Evolutionary conservation across 2,888 invertebrate genomes (phyloP).

Genomic region (Stenoptilia bipunctidactyla): DNA sequence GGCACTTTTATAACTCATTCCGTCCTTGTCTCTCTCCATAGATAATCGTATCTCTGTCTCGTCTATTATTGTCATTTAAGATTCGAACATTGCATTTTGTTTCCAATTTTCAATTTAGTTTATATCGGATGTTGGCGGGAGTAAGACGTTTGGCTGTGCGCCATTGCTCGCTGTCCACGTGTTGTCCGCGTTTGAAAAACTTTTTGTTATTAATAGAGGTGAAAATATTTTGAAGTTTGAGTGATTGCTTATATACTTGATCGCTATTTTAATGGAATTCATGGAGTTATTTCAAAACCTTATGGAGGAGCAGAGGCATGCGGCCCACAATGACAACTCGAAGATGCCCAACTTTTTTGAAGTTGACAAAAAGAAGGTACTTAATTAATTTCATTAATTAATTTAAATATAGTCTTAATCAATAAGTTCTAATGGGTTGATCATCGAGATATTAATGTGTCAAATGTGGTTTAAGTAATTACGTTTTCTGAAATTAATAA

Average conservation of each 20-base stretch:
- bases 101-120: slow-evolving; percentile 71
- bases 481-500: too few relatives aligned
- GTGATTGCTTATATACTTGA: slow-evolving; percentile 24
- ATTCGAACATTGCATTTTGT: slow-evolving; percentile 68
- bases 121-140: slow-evolving; percentile 66
- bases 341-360: slow-evolving; percentile 62
- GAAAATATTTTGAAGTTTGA: slow-evolving; percentile 8
- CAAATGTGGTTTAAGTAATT: too few relatives aligned
- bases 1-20: slow-evolving; percentile 39
- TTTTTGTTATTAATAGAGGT: slow-evolving; percentile 25
- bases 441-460: too few relatives aligned
- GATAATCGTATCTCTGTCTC: slow-evolving; percentile 48
- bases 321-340: slow-evolving; percentile 36
- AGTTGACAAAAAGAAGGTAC: slow-evolving; percentile 60
- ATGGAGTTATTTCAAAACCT: slow-evolving; percentile 53
- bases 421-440: too few relatives aligned
- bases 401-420: too few relatives aligned
- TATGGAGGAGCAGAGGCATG: slow-evolving; percentile 46
- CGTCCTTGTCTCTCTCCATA: slow-evolving; percentile 34
- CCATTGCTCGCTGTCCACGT: slow-evolving; percentile 50
- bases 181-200: slow-evolving; percentile 29
- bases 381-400: slow-evolving; percentile 8
- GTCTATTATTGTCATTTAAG: slow-evolving; percentile 69
- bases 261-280: slow-evolving; percentile 42
- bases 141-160: slow-evolving; percentile 57